Evolutionary conservation across 2,113 vertebrate species (phyloP), one percentile per base, ranked within the genome.

Genomic region (Proterorhinus semilunaris): DNA sequence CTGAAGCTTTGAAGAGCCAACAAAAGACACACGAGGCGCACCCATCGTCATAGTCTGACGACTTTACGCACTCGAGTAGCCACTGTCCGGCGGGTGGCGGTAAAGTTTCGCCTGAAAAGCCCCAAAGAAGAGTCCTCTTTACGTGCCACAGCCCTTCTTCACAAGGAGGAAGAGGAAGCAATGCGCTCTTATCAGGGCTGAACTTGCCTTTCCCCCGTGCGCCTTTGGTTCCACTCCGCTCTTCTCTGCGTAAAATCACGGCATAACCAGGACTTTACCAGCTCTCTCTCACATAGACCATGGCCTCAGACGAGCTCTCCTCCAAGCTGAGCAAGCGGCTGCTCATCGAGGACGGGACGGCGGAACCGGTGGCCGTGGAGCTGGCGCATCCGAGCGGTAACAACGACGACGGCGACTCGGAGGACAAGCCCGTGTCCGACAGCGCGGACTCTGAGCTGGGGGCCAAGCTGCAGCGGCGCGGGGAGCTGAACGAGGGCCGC

Each of bases 281-380:
- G 27, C 27, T 36, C 4, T 2, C 16, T 21, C 49, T 4, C 16
- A 36, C 11, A 36, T 36, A 66, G 50, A 90, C 92, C 78, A 96
- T 96, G 95, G 95, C 95, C 83, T 86, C 93, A 52, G 91, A 96
- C 79, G 94, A 95, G 90, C 83, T 95, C 71, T 92, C 94, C 68
- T 90, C 83, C 67, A 95, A 95, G 83, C 93, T 96, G 74, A 91
- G 72, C 87, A 93, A 94, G 8, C 92, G 94, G 52, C 89, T 96
- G 71, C 90, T 93, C 85, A 92, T 96, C 47, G 94, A 92, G 46
- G 94, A 93, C 1, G 92, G 87, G 17, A 77, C 12, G 17, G 71
- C 85, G 66, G 85, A 83, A 0, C 75, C 90, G 0, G 79, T 83
- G 0, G 90, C 86, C 1, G 74, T 90, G 17, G 91, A 91, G 27